Conservation (phyloP, 1,140 invertebrate species). For the Heterodera schachtii region DNA sequence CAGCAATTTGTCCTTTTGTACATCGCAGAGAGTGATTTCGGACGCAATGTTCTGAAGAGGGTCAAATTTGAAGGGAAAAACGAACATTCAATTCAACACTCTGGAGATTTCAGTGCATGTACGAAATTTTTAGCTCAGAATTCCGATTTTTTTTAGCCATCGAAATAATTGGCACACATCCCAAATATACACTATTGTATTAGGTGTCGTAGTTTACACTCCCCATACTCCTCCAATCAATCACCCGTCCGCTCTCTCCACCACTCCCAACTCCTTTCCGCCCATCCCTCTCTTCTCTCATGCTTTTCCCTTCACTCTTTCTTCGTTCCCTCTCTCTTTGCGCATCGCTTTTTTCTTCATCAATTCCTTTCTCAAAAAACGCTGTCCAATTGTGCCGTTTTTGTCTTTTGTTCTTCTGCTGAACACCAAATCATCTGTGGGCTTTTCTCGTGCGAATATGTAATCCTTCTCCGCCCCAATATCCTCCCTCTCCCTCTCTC, state of each 20-base stretch:
- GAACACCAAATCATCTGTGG: conserved; percentile 10
- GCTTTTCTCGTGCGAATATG: not conserved
- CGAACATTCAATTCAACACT: no score
- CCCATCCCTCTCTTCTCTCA: not conserved
- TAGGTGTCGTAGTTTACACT: no score
- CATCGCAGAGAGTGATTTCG: conserved; percentile 78
- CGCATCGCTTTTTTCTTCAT: not conserved
- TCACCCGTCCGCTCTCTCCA: not conserved
- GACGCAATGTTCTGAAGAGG: conserved; percentile 78
- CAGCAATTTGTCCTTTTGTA: conserved; percentile 77
- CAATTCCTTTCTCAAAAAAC: not conserved
- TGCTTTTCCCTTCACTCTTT: not conserved
- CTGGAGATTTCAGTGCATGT: no score
- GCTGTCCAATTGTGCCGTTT: not conserved
- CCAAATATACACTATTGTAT: no score
- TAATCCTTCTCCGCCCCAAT: conserved; percentile 15
- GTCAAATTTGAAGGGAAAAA: no score
- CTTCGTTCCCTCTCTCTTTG: not conserved
- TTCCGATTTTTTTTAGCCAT: no score
- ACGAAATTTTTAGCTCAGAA: no score
- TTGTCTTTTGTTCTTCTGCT: not conserved
- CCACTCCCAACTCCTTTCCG: not conserved
- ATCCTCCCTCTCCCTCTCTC: not conserved
- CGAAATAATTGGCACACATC: no score
- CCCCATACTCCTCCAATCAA: no score